Conservation (phyloP, 2,888 invertebrate species). For the Maniola hyperantus region DNA sequence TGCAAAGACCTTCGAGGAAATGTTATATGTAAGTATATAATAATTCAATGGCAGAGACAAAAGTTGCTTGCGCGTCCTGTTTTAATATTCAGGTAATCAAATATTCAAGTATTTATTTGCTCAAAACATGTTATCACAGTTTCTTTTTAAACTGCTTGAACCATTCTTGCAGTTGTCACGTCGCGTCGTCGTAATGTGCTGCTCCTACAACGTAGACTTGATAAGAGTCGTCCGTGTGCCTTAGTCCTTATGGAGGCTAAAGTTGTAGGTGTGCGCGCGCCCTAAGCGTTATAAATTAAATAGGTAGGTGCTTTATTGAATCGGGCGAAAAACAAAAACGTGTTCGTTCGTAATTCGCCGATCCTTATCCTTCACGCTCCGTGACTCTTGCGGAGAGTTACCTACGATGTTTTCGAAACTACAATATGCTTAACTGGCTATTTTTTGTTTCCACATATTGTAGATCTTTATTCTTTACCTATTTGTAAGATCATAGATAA, state of each 20-base stretch:
- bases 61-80: too few relatives aligned
- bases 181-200: too few relatives aligned
- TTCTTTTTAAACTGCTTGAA: too few relatives aligned
- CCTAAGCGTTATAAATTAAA: constrained; percentile 23
- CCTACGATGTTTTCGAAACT: constrained; percentile 28
- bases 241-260: neutral
- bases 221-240: too few relatives aligned
- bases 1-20: too few relatives aligned
- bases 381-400: constrained; percentile 27
- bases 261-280: neutral
- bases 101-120: too few relatives aligned
- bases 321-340: constrained; percentile 37
- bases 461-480: neutral
- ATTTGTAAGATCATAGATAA: neutral
- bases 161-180: too few relatives aligned
- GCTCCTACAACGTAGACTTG: too few relatives aligned
- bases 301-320: constrained; percentile 36
- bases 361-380: constrained; percentile 39
- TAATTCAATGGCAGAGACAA: too few relatives aligned
- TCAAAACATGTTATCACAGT: too few relatives aligned
- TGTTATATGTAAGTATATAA: too few relatives aligned
- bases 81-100: too few relatives aligned
- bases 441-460: constrained; percentile 11
- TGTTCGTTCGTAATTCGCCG: constrained; percentile 34
- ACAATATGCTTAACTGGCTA: constrained; percentile 13